phyloP scores from a whole-genome alignment of 2,113 vertebrate genomes.

The Philantomba maxwellii region DNA sequence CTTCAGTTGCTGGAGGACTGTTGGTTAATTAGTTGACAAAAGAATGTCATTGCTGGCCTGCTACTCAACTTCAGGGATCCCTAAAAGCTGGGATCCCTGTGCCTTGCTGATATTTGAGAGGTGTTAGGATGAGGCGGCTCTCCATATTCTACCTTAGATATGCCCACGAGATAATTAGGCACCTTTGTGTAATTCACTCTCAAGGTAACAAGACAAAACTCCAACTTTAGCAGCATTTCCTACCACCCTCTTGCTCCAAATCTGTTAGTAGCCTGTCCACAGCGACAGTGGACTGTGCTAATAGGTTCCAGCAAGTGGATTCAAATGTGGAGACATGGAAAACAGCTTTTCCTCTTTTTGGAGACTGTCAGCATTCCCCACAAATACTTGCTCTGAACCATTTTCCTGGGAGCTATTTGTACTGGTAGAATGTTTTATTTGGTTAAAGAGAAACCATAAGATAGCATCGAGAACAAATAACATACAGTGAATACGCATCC shows the following conservation, averaged over 20 bases:
- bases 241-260: slow-evolving; percentile 11
- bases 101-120: neutral
- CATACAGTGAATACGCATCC: neutral
- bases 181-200: slow-evolving; percentile 27
- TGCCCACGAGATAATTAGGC: slow-evolving; percentile 1
- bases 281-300: slow-evolving; percentile 51
- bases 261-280: slow-evolving; percentile 55
- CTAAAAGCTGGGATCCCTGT: neutral
- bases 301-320: slow-evolving; percentile 34
- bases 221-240: slow-evolving; percentile 21
- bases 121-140: neutral
- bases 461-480: slow-evolving; percentile 64
- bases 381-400: slow-evolving; percentile 38
- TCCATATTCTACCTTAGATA: neutral
- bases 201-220: slow-evolving; percentile 49
- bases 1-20: neutral
- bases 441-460: slow-evolving; percentile 45
- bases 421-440: slow-evolving; percentile 55
- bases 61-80: neutral
- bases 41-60: neutral
- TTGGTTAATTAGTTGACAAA: neutral
- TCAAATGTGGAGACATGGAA: slow-evolving; percentile 57
- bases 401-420: slow-evolving; percentile 71
- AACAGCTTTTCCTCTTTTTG: slow-evolving; percentile 72
- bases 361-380: slow-evolving; percentile 62